Evolutionary conservation across 2,113 vertebrate genomes (phyloP), one percentile per base, ranked within the genome.

Genomic region (Pterocles burchelli): DNA sequence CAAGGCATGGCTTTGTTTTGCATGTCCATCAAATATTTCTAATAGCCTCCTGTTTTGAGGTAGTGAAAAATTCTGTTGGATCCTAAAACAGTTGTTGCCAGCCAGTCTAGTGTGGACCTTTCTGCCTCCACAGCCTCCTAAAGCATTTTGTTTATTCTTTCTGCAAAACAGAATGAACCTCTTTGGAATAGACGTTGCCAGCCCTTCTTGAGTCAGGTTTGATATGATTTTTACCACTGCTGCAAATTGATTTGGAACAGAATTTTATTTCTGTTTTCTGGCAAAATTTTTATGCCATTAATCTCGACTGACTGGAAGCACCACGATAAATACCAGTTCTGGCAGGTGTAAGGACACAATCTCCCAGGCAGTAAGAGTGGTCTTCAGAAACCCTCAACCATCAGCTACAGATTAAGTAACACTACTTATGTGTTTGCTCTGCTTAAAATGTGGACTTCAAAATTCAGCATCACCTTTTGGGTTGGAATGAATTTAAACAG

Each of bases 161-260:
- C 71, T 84, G 59, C 72, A 86, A 80, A 94, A 74, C 29, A 74
- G 18, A 58, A 89, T 86, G 45, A 80, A 93, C 26, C 63, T 88
- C 67, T 79, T 86, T n/a, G 73, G 90, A 95, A 92, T 29, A 90
- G 59, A 67, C 11, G 5, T 80, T 92, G 72, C 79, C 90, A 93
- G 33, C 55, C 25, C 33, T 84, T 94, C 59, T 86, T 88, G 72
- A 95, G 77, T 84, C 11, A 52, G 38, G 13, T 74, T 90, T 2
- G 5, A 73, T 86, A 65, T 51, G 2, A 86, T 67, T 95, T 93
- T 85, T 86, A 77, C 17, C 48, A 49, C 85, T 88, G 71, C 82
- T 80, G 83, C 65, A 94, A 86, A 93, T 70, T 90, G 88, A 76
- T 92, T 96, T 94, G 86, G 86, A 92, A 84, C 33, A 81, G 29